Evolutionary conservation across 1,140 invertebrate species (phyloP).

Genomic region (Bicyclus anynana): DNA sequence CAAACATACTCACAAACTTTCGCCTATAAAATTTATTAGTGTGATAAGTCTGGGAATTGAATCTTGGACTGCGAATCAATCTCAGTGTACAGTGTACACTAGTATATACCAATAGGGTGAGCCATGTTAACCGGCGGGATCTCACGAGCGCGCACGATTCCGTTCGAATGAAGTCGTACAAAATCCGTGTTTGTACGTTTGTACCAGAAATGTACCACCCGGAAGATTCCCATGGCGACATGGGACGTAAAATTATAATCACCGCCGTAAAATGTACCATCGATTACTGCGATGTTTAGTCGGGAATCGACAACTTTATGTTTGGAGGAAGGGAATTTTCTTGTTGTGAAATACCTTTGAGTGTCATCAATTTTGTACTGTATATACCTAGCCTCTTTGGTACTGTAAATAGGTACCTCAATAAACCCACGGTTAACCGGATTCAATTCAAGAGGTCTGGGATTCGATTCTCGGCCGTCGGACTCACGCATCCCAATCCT

Average conservation of each 20-base stretch:
- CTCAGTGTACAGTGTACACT: no score
- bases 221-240: conserved; percentile 26
- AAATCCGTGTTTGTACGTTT: conserved; percentile 20
- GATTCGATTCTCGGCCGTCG: no score
- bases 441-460: no score
- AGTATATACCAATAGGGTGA: conserved; percentile 23
- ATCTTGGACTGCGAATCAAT: no score
- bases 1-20: no score
- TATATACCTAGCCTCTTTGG: no score
- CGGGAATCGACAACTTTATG: conserved; percentile 1
- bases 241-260: conserved; percentile 18
- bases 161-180: conserved; percentile 35
- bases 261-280: conserved; percentile 11
- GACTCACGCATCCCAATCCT: no score
- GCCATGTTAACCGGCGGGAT: conserved; percentile 26
- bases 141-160: conserved; percentile 33
- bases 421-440: no score
- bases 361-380: no score
- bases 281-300: conserved; percentile 10
- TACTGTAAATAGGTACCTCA: no score
- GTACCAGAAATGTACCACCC: conserved; percentile 30
- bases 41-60: no score
- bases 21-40: no score
- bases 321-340: background rate
- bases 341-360: background rate